Evolutionary conservation across 2,888 invertebrate genomes (phyloP).

Genomic region (Capitulum mitella): DNA sequence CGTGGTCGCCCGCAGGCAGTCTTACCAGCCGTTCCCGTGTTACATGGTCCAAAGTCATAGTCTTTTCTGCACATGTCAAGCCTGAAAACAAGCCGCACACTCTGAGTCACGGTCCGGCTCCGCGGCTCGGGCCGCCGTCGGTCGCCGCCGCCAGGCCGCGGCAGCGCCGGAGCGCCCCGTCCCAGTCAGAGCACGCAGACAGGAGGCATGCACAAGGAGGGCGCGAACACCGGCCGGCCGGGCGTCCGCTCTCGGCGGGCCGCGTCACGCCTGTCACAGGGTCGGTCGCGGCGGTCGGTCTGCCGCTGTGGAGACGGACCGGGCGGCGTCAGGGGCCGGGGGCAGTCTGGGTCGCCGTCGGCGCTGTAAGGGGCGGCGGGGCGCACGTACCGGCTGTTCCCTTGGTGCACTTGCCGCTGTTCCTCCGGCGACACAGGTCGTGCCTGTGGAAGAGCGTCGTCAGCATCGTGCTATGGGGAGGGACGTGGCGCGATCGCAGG

Average conservation of each 20-base stretch:
- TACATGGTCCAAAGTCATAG: slow-evolving; percentile 89
- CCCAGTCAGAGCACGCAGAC: background rate
- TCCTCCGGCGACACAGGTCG: slow-evolving; percentile 94
- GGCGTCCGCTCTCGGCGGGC: background rate
- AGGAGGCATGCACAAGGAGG: too few relatives aligned
- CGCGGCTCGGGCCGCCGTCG: background rate
- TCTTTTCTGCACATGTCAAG: slow-evolving; percentile 98
- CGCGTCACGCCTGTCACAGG: too few relatives aligned
- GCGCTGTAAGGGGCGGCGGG: background rate
- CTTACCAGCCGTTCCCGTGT: slow-evolving; percentile 97
- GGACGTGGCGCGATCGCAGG: background rate
- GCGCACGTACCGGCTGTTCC: slow-evolving; percentile 89
- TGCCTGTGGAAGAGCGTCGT: slow-evolving; percentile 60
- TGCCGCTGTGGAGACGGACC: too few relatives aligned
- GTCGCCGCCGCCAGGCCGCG: background rate
- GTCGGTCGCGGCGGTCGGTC: background rate
- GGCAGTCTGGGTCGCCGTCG: background rate
- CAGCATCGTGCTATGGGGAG: background rate
- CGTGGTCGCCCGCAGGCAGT: slow-evolving; percentile 34
- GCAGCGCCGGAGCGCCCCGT: background rate
- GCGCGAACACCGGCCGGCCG: too few relatives aligned
- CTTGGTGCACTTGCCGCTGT: slow-evolving; percentile 94
- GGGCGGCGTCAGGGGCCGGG: background rate
- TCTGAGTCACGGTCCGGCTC: background rate
- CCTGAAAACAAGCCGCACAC: slow-evolving; percentile 56